Base-by-base conservation (phyloP, 2,888 invertebrate genomes). In the Calliopum simillimum region DNA sequence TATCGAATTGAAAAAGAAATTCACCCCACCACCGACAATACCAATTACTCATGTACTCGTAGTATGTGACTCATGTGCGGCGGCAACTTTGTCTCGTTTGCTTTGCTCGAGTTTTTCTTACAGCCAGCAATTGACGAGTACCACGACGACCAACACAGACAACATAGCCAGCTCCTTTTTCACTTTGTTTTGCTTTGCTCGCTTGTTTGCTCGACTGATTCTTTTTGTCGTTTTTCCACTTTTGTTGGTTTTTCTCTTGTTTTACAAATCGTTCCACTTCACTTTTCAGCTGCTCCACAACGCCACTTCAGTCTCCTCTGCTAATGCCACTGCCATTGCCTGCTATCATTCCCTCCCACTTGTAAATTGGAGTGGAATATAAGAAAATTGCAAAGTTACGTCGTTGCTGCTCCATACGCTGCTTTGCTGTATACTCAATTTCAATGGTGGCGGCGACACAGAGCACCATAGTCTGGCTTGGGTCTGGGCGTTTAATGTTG, bases 171-270 rank as follows among this genome's bases (percentile, higher is more conserved):
- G 33, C 33, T 33, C 33, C 33, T 33, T 33, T n/a, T 33, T 33
- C 4, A 33, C 5, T 33, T 33, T 41, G 56, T 62, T 64, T 53
- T 59, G 43, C 59, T 43, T 43, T 53, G 53, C 63, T 56, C 44
- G 55, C 44, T 44, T 55, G 23, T 43, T 43, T 53, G 64, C 63
- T 56, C 44, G 66, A 44, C 55, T 55, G 55, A 66, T 56, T 66
- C 55, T 66, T 56, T 55, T 55, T 25, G 55, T 25, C 21, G n/a
- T 33, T 41, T 63, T 56, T 25, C 56, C 56, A 53, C 21, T 33
- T 21, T 49, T 49, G 23, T 62, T 23, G 4, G 4, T 16, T 53
- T 16, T 19, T 53, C 43, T 33, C 53, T 64, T 64, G 43, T 41
- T 43, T 64, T 51, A 64, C 64, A 43, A 33, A 53, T 19, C 49